Evolutionary conservation across 2,797 vertebrate genomes (phyloP).

Genomic region (Rhadinocentrus ornatus): DNA sequence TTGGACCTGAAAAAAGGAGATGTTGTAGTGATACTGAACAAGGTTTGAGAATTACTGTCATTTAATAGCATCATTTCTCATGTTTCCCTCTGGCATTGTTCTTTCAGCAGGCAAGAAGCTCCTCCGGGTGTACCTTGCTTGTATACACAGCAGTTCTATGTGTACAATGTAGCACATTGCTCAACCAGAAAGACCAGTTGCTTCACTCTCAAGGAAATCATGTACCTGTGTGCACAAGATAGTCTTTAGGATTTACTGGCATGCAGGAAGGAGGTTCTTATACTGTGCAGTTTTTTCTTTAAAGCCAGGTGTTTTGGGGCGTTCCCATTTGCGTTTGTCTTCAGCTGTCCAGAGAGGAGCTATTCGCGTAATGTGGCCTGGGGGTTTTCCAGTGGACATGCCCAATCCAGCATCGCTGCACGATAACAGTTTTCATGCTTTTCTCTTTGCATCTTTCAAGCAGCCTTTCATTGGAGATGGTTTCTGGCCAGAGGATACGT

Average conservation of each 20-base stretch:
- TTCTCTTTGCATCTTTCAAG: no score
- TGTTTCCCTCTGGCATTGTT: conserved; percentile 10
- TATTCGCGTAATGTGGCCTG: no score
- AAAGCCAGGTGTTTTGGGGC: no score
- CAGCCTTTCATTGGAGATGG: no score
- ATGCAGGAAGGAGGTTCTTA: not conserved
- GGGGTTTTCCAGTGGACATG: no score
- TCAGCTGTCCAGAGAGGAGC: no score
- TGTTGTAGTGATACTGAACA: conserved; percentile 80
- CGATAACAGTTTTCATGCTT: no score
- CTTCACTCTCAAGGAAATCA: conserved; percentile 4
- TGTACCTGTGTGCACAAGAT: not conserved
- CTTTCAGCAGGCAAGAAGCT: not conserved
- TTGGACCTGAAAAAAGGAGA: conserved; percentile 85
- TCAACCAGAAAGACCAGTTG: conserved; percentile 52
- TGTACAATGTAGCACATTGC: not conserved
- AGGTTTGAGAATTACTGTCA: conserved; percentile 77
- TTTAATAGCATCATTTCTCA: not conserved
- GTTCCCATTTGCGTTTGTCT: no score
- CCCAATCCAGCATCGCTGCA: no score
- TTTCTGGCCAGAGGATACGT: no score
- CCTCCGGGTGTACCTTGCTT: not conserved
- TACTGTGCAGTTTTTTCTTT: not conserved
- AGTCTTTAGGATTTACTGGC: not conserved
- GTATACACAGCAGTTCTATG: not conserved